phyloP scores from a whole-genome alignment of 1,140 invertebrate genomes.

The Hycleus cichorii region DNA sequence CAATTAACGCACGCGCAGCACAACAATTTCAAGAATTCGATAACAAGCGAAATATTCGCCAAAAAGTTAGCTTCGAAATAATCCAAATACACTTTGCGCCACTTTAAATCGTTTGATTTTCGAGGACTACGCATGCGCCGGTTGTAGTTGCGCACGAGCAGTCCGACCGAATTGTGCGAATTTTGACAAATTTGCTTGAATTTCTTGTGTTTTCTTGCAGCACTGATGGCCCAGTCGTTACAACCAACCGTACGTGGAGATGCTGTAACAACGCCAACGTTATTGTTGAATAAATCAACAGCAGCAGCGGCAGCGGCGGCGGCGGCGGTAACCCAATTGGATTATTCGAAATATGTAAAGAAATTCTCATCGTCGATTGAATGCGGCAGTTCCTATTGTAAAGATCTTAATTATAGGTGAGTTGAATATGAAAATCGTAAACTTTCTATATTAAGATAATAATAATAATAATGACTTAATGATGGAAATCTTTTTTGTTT shows the following conservation, averaged over 20 bases:
- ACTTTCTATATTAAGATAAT: too few species aligned
- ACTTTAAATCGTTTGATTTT: too few species aligned
- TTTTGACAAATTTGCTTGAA: too few species aligned
- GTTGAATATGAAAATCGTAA: neutral
- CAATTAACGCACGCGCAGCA: too few species aligned
- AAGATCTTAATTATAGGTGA: slow-evolving; percentile 65
- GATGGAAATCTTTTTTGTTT: neutral
- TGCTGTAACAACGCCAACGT: slow-evolving; percentile 26
- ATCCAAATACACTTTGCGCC: too few species aligned
- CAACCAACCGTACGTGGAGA: slow-evolving; percentile 15
- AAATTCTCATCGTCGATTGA: slow-evolving; percentile 66
- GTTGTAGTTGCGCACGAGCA: too few species aligned
- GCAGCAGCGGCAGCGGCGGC: slow-evolving; percentile 4
- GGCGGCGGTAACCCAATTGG: slow-evolving; percentile 42
- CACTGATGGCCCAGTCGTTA: slow-evolving; percentile 46
- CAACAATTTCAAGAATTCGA: too few species aligned
- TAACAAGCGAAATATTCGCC: too few species aligned
- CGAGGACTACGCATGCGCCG: too few species aligned
- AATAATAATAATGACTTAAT: neutral
- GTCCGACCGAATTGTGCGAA: too few species aligned
- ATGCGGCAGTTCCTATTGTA: slow-evolving; percentile 72
- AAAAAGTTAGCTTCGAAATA: too few species aligned
- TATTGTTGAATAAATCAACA: slow-evolving; percentile 42
- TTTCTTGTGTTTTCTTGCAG: slow-evolving; percentile 34
- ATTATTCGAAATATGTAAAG: slow-evolving; percentile 77